A percentile compares a stretch with the other conserved stretches of the same genome.
Conservation (phyloP, 1,140 invertebrate species). For the Eciton burchellii region DNA sequence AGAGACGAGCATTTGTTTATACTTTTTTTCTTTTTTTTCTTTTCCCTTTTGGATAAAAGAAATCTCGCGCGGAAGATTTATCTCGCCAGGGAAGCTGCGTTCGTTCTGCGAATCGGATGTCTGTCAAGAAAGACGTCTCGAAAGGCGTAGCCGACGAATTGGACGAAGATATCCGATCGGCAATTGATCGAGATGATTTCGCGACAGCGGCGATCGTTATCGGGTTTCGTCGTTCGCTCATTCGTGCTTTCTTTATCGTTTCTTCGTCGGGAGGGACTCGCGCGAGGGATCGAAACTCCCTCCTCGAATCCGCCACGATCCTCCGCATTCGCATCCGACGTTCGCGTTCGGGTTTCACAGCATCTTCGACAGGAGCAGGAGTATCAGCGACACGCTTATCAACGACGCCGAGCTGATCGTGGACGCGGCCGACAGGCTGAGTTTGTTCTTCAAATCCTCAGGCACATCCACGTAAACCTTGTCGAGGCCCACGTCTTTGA, state of each 20-base stretch:
- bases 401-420: constrained; percentile 19
- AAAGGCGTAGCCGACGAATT: constrained; percentile 10
- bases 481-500: constrained; percentile 87
- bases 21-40: too few species aligned
- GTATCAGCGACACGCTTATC: constrained; percentile 19
- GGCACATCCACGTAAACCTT: constrained; percentile 91
- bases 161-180: constrained; percentile 6
- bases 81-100: not conserved
- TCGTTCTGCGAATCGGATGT: constrained; percentile 24
- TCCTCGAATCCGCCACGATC: constrained; percentile 27
- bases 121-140: not conserved
- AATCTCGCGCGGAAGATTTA: constrained; percentile 10
- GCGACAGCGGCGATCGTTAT: constrained; percentile 6
- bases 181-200: constrained; percentile 20
- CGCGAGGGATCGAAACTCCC: not conserved
- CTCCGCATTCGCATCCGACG: not conserved
- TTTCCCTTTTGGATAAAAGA: not conserved
- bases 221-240: not conserved
- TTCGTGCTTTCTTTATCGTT: constrained; percentile 11
- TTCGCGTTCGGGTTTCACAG: constrained; percentile 57
- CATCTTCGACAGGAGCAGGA: constrained; percentile 58
- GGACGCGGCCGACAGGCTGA: constrained; percentile 79
- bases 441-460: constrained; percentile 84
- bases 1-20: not conserved
- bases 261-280: not conserved